A percentile compares a stretch with the other conserved stretches of the same genome.
Evolutionary conservation across 2,797 vertebrate genomes (phyloP).

Genomic region (Mus minutoides): DNA sequence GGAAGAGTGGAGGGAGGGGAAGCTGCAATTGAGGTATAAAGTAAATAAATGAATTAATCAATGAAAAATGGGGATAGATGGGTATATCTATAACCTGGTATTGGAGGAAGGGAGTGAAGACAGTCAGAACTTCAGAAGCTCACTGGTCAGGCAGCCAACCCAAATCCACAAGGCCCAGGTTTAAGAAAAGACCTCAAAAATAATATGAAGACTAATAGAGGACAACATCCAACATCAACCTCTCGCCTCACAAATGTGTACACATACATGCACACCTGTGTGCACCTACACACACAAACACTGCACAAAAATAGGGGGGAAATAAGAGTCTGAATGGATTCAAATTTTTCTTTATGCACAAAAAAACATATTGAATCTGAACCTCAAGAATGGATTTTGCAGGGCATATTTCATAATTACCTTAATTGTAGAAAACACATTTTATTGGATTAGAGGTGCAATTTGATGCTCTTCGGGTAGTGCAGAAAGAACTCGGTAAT

Average conservation of each 20-base stretch:
- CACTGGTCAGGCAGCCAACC: neutral
- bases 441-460: slow-evolving; percentile 79
- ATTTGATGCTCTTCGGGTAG: slow-evolving; percentile 74
- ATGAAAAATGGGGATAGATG: neutral
- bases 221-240: neutral
- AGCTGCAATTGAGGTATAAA: neutral
- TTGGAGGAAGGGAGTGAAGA: neutral
- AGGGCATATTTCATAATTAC: slow-evolving; percentile 55
- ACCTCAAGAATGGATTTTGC: slow-evolving; percentile 54
- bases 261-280: neutral
- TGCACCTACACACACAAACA: neutral
- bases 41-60: neutral
- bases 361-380: slow-evolving; percentile 37
- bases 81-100: neutral
- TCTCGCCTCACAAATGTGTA: neutral
- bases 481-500: slow-evolving; percentile 54
- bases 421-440: slow-evolving; percentile 78
- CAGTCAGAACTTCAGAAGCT: neutral
- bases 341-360: slow-evolving; percentile 38
- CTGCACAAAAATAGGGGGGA: neutral
- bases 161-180: neutral
- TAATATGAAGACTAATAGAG: neutral
- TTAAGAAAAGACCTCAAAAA: neutral
- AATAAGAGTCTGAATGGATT: slow-evolving; percentile 13
- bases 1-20: neutral